These are phyloP conservation scores for Drosophila kanapiae DNA, from an alignment of 1,140 invertebrate species.

Conservation along the genomic window DNA sequence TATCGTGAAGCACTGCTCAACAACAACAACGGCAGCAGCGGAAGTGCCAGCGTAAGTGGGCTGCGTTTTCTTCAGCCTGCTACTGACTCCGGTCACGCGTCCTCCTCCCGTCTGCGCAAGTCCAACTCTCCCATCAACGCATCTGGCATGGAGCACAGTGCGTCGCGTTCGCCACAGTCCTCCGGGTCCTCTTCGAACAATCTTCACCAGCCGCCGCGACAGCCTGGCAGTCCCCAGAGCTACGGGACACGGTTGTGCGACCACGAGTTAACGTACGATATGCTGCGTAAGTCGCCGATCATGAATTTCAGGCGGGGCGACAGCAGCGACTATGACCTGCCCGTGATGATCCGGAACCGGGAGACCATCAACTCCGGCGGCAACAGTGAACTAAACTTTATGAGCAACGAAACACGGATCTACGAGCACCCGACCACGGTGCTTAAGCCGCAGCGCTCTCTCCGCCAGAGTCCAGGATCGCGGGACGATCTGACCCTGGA, in stretches of 20 bases:
- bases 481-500: constrained; percentile 64
- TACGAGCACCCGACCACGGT: constrained; percentile 79
- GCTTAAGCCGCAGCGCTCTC: constrained; percentile 60
- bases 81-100: constrained; percentile 14
- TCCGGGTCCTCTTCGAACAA: constrained; percentile 78
- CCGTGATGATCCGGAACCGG: constrained; percentile 63
- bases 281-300: constrained; percentile 74
- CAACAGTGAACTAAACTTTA: constrained; percentile 81
- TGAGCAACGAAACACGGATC: constrained; percentile 78
- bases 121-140: constrained; percentile 48
- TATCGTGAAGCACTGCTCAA: constrained; percentile 71
- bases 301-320: constrained; percentile 77
- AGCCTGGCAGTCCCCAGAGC: constrained; percentile 73
- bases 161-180: constrained; percentile 72
- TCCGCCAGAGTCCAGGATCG: constrained; percentile 59
- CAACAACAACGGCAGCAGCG: constrained; percentile 49
- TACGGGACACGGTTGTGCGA: constrained; percentile 82
- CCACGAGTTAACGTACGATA: constrained; percentile 83
- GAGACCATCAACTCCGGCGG: constrained; percentile 81
- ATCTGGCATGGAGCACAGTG: constrained; percentile 38
- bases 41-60: constrained; percentile 12
- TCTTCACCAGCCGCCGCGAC: constrained; percentile 54
- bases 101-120: constrained; percentile 43
- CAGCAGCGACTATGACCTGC: constrained; percentile 66
- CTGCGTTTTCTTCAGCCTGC: constrained; percentile 64